Conservation (phyloP, 1,140 invertebrate genomes). For the Lepidurus couesii region DNA sequence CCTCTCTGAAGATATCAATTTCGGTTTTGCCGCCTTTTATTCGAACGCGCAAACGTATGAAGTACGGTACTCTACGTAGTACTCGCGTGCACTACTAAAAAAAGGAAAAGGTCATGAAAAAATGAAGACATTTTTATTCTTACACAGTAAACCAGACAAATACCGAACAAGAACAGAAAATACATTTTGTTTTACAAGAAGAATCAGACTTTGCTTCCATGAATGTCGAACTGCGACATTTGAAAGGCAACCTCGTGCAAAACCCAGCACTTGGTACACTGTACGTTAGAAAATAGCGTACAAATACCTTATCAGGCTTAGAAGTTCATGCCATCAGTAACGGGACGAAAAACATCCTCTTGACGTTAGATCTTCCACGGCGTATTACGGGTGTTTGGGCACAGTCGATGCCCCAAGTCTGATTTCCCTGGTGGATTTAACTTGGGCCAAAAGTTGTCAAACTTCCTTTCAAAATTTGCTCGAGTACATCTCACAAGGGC, state of each 20-base stretch:
- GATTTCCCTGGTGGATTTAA: slow-evolving; percentile 11
- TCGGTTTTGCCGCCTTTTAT: too few species aligned
- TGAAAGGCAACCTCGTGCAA: neutral
- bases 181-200: too few species aligned
- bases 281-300: neutral
- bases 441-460: slow-evolving; percentile 21
- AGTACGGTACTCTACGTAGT: too few species aligned
- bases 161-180: too few species aligned
- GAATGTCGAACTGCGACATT: too few species aligned
- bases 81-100: too few species aligned
- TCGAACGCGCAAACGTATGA: too few species aligned
- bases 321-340: neutral
- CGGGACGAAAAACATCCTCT: slow-evolving; percentile 13
- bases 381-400: neutral
- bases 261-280: neutral
- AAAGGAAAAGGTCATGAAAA: too few species aligned
- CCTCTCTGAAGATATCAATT: too few species aligned
- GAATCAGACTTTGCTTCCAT: too few species aligned
- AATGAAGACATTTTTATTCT: too few species aligned
- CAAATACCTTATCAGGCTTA: neutral
- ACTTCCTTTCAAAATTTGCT: neutral
- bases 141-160: too few species aligned
- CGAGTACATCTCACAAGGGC: slow-evolving; percentile 4
- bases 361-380: neutral
- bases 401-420: neutral